These are phyloP conservation scores for Acleris literana DNA, from an alignment of 2,888 invertebrate species.

Conservation along the genomic window DNA sequence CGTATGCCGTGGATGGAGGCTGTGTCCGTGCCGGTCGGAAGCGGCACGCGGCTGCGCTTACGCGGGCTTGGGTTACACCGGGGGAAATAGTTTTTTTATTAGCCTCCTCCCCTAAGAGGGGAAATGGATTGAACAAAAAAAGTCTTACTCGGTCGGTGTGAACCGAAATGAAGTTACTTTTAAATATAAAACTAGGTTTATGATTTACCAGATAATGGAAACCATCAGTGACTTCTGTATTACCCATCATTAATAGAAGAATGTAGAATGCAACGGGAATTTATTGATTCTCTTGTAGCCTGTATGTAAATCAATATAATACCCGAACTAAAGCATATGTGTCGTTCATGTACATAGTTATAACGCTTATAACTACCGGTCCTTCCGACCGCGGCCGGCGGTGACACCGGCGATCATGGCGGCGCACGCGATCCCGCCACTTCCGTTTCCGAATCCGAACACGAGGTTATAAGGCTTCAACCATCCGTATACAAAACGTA, in stretches of 20 bases:
- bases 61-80: constrained; percentile 31
- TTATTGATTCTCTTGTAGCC: neutral
- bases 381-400: constrained; percentile 48
- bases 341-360: constrained; percentile 46
- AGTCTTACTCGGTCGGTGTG: neutral
- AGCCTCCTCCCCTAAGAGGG: constrained; percentile 50
- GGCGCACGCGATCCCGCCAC: constrained; percentile 66
- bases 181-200: too few relatives aligned
- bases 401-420: constrained; percentile 72
- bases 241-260: too few relatives aligned
- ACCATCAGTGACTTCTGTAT: too few relatives aligned
- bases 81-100: constrained; percentile 55
- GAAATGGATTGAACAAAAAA: constrained; percentile 49
- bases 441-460: constrained; percentile 78
- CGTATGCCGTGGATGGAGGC: constrained; percentile 20
- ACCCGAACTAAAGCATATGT: constrained; percentile 55
- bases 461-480: constrained; percentile 61
- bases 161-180: neutral
- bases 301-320: constrained; percentile 1
- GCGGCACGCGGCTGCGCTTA: constrained; percentile 45
- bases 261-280: too few relatives aligned
- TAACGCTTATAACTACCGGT: constrained; percentile 47
- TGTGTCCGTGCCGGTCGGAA: constrained; percentile 64
- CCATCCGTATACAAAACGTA: constrained; percentile 39
- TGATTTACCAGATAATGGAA: too few relatives aligned